Base-by-base conservation (phyloP, 2,113 vertebrate genomes). In the Cyphomyrus plagiostoma region DNA sequence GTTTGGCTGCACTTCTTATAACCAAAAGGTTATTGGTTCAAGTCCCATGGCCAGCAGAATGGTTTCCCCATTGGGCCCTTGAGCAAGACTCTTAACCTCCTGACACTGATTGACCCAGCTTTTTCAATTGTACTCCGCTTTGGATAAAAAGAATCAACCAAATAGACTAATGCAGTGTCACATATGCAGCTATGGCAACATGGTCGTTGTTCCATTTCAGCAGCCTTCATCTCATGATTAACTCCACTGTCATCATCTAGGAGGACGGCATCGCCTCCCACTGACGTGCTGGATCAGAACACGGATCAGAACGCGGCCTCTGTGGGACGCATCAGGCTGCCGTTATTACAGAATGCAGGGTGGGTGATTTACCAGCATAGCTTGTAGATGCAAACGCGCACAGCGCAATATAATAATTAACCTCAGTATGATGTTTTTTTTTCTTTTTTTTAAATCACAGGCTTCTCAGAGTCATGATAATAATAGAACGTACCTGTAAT, bases 401-500 rank as follows among this genome's bases (percentile, higher is more conserved):
- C 15, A 39, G 35, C 13, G 0, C 13, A 19, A 42, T 42, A 35
- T 42, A 42, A 39, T 80, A 19, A 77, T 77, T 77, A 80, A 80
- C 74, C 74, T 42, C 52, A 21, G 17, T 56, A 56, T n/a, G 17
- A 53, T 4, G 4, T 53, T 53, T 53, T 19, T 53, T 53, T 53
- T 19, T 17, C 2, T 19, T 17, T 17, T 39, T 82, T 83, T 45
- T n/a, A 3, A 48, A 19, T 21, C 6, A 42, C 8, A 7, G 91
- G 92, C 93, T 93, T 92, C 86, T 80, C 93, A 92, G 90, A 91
- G 90, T 48, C 3, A 70, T 30, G 9, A 30, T 30, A 70, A 13
- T 70, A 70, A 70, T 13, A 19, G 15, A 80, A 80, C n/a, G 2
- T 80, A 80, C 74, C 35, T 42, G 6, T 4, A 80, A 80, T 80